A percentile compares a stretch with the other conserved stretches of the same genome.
phyloP scores from a whole-genome alignment of 2,888 invertebrate genomes.

The Odontocolon sp. region DNA sequence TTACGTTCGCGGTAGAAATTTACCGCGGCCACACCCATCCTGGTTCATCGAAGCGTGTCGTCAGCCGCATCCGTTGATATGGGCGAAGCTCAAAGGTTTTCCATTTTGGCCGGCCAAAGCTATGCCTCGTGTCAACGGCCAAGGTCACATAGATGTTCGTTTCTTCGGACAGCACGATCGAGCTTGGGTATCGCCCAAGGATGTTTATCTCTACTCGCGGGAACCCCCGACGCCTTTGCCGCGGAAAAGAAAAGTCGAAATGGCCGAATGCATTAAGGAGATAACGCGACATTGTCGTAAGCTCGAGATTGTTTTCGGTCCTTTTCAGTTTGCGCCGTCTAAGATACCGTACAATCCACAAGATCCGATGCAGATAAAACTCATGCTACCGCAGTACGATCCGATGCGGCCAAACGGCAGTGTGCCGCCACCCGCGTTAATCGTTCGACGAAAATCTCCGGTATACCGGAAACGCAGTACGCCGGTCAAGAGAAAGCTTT shows the following conservation, averaged over 20 bases:
- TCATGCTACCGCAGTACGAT: constrained; percentile 76
- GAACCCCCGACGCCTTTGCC: constrained; percentile 79
- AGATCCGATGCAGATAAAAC: constrained; percentile 76
- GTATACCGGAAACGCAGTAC: constrained; percentile 61
- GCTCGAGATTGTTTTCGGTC: constrained; percentile 75
- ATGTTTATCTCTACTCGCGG: constrained; percentile 91
- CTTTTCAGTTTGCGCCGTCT: constrained; percentile 75
- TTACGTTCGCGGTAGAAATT: constrained; percentile 90
- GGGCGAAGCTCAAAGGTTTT: constrained; percentile 98
- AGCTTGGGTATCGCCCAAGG: constrained; percentile 93
- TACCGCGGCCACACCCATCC: constrained; percentile 83
- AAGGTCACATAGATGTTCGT: constrained; percentile 91
- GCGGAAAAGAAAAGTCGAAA: constrained; percentile 75
- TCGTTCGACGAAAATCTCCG: constrained; percentile 39
- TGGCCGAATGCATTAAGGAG: constrained; percentile 77
- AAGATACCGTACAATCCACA: constrained; percentile 76
- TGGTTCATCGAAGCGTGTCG: constrained; percentile 97
- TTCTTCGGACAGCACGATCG: constrained; percentile 98
- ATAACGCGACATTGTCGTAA: constrained; percentile 76
- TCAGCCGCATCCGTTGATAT: constrained; percentile 94
- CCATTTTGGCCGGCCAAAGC: constrained; percentile 99
- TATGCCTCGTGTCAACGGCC: constrained; percentile 86
- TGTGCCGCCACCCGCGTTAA: constrained; percentile 13
- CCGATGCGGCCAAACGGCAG: constrained; percentile 64
- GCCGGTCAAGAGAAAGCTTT: constrained; percentile 50